Base-by-base conservation (phyloP, 2,888 invertebrate genomes). In the Selenia dentaria region DNA sequence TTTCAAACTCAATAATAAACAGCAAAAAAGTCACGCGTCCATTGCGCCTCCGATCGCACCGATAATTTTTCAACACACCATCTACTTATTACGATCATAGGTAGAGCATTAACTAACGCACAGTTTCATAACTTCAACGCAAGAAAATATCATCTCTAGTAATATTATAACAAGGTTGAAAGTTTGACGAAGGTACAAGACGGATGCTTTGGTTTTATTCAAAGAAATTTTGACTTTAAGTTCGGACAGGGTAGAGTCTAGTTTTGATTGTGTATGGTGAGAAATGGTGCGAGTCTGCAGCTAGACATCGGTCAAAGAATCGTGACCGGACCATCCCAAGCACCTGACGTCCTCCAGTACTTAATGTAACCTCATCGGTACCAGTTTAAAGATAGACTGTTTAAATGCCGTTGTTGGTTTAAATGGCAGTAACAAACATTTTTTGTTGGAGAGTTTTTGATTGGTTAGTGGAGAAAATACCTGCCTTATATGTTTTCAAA, bases 1-100 rank as follows among this genome's bases (percentile, higher is more conserved):
- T 66, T 66, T 76, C 73, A 74, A 80, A 83, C 82, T 72, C 74
- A 82, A 84, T 82, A 83, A 66, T 81, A 86, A 86, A 86, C 80
- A 83, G 80, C 83, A 86, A 88, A 89, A 86, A 88, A 89, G 82
- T 80, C 77, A 79, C 77, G 82, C 83, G 79, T 81, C 81, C 83
- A 86, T 80, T 85, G 87, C 83, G 85, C 87, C 89, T 86, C 83
- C 84, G 88, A 88, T 88, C 78, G 83, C 74, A 76, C 84, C 84
- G 88, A 89, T 88, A 89, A 89, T 90, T 90, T 88, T 89, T 90
- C 89, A 89, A 89, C 90, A 87, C 87, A 86, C 86, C 87, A 80
- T 89, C 88, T 86, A 87, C 90, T 89, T 89, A 90, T 88, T 89
- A 87, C 86, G 81, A 87, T 87, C 88, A 83, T 86, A 88, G 85